Evolutionary conservation across 2,888 invertebrate species (phyloP).

Genomic region (Vannuccia rotundouncinata): DNA sequence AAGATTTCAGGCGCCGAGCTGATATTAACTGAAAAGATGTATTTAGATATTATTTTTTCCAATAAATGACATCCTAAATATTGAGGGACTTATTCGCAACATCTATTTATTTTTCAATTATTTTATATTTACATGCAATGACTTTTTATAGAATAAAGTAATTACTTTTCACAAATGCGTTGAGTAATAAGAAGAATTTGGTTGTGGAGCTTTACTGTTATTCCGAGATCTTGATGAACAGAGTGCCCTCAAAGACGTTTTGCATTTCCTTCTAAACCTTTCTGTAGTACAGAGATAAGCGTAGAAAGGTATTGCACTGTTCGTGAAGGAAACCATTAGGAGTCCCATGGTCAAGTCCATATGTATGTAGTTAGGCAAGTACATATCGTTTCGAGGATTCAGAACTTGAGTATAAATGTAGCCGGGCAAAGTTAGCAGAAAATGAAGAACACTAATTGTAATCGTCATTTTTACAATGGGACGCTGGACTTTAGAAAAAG

Average conservation of each 20-base stretch:
- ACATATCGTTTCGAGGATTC: not conserved
- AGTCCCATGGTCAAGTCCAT: not conserved
- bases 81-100: too few relatives aligned
- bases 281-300: not conserved
- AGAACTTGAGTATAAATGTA: not conserved
- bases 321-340: conserved; percentile 2
- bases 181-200: too few relatives aligned
- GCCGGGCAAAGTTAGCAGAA: not conserved
- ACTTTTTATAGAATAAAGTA: too few relatives aligned
- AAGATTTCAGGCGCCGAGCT: too few relatives aligned
- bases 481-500: not conserved
- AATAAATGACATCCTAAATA: too few relatives aligned
- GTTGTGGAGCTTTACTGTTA: too few relatives aligned
- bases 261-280: not conserved
- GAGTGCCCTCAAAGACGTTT: not conserved
- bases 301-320: not conserved
- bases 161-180: too few relatives aligned
- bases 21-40: too few relatives aligned
- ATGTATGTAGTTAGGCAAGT: not conserved
- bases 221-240: too few relatives aligned
- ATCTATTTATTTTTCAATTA: too few relatives aligned
- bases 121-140: too few relatives aligned
- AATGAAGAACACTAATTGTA: not conserved
- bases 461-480: not conserved
- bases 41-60: too few relatives aligned